These are phyloP conservation scores for Carabus problematicus DNA, from an alignment of 2,888 invertebrate species.

Conservation along the genomic window DNA sequence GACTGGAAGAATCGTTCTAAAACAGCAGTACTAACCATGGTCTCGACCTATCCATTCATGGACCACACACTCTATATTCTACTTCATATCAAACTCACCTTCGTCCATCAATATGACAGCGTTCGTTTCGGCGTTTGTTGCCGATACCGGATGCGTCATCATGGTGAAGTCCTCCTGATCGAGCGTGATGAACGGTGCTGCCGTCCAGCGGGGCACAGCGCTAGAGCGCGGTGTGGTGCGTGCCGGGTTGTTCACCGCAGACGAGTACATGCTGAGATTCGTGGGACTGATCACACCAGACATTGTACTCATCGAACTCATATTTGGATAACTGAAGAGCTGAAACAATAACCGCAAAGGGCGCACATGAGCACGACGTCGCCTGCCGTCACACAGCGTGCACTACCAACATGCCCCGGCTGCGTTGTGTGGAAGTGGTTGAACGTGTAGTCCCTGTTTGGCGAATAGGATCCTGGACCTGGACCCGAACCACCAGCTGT, in stretches of 20 bases:
- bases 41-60: background rate
- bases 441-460: conserved; percentile 73
- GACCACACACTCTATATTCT: too few relatives aligned
- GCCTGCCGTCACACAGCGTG: conserved; percentile 25
- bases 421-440: conserved; percentile 90
- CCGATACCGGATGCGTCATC: conserved; percentile 77
- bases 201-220: conserved; percentile 78
- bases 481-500: conserved; percentile 48
- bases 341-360: conserved; percentile 57
- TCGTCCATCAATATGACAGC: conserved; percentile 83
- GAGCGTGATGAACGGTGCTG: conserved; percentile 82
- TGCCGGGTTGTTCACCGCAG: conserved; percentile 69
- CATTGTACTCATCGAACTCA: conserved; percentile 80
- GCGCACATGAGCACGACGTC: too few relatives aligned
- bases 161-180: conserved; percentile 93
- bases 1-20: conserved; percentile 71
- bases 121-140: conserved; percentile 66
- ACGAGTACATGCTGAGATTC: conserved; percentile 84
- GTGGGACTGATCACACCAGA: conserved; percentile 89
- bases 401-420: conserved; percentile 75
- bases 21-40: background rate
- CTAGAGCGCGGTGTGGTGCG: conserved; percentile 71
- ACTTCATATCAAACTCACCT: conserved; percentile 11
- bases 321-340: conserved; percentile 92
- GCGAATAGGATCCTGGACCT: conserved; percentile 51